Conservation (phyloP, 92 coral and sea anemone genomes). For the Hydrozoanthus gracilis region DNA sequence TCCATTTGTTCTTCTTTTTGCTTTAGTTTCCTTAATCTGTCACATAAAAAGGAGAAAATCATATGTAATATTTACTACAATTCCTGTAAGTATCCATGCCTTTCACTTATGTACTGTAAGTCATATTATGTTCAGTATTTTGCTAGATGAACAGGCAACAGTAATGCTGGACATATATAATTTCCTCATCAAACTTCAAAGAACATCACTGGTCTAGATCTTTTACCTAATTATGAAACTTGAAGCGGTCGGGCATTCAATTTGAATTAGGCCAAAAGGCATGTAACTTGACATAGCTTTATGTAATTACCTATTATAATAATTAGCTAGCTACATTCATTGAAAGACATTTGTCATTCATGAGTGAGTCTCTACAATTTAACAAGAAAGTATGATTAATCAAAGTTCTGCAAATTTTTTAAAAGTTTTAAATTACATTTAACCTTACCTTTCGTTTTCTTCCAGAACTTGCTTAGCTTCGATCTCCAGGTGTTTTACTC, state of each 20-base stretch:
- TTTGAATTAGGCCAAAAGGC: too few species aligned
- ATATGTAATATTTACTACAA: background rate
- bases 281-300: too few species aligned
- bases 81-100: background rate
- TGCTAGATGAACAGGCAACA: too few species aligned
- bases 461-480: conserved; percentile 77
- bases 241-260: too few species aligned
- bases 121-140: background rate
- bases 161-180: too few species aligned
- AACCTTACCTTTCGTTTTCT: conserved; percentile 82
- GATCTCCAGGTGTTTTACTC: conserved; percentile 76
- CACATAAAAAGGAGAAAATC: background rate
- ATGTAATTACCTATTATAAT: too few species aligned
- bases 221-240: too few species aligned
- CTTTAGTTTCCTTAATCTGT: conserved; percentile 67
- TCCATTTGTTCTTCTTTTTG: conserved; percentile 69
- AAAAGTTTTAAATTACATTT: background rate
- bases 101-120: background rate
- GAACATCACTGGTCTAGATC: too few species aligned
- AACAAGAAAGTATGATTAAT: background rate
- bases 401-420: background rate
- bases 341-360: too few species aligned
- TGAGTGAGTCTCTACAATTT: too few species aligned
- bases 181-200: too few species aligned
- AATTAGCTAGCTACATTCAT: too few species aligned